Base-by-base conservation (phyloP, 64 coral and sea anemone species). In the Stichodactyla mertensii region DNA sequence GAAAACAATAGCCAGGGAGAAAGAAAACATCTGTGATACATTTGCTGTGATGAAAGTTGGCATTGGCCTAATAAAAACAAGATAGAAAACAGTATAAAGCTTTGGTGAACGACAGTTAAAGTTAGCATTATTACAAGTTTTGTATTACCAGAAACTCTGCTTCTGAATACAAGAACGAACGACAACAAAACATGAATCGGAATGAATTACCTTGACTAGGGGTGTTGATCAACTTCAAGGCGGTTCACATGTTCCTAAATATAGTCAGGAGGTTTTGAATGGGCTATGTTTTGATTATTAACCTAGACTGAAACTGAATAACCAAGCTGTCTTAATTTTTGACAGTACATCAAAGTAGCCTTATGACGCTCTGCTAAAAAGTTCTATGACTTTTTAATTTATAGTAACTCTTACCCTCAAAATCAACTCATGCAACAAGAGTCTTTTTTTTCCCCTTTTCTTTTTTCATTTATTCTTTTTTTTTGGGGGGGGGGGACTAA, bases 1-100 rank as follows among this genome's bases (percentile, higher is more conserved):
- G 69, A 31, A 74, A 31, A 74, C 69, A 74, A 74, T 74, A 74
- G 69, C 22, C 11, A 74, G 24, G 69, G 24, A 74, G 69, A 74
- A 74, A 74, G 69, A 74, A 74, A 74, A 74, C 69, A 74, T 74
- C 69, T 74, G 69, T 11, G 69, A 31, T 12, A 31, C 69, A 74
- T 74, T 74, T 74, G 69, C 69, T 23, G 12, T 28, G 69, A 22
- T 5, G 20, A 28, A 74, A 27, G 69, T 74, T 27, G 69, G 69
- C 24, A 74, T 74, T 74, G 69, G 9, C 27, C 22, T 36, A 74
- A 31, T 74, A 74, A 74, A 74, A 20, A 74, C 69, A 74, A 74
- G 20, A 74, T 20, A 74, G 22, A 58, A 58, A 58, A 58, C 56
- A 58, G 56, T 58, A 4, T 11, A 58, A 58, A 58, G 56, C 56